phyloP scores from a whole-genome alignment of 2,113 vertebrate genomes.

The Toxotes chatareus region DNA sequence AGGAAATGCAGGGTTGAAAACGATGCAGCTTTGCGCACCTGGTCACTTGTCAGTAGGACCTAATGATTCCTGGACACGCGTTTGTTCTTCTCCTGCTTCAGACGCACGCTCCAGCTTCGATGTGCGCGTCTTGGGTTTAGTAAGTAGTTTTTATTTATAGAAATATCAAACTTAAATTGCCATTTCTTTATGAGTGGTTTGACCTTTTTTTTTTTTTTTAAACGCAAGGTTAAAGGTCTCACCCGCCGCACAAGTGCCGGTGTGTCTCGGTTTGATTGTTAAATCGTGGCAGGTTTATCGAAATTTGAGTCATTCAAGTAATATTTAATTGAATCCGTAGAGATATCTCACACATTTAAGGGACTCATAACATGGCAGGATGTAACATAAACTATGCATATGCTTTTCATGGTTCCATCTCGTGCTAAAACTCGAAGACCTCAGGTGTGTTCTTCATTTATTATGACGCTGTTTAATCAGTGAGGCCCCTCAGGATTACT shows the following conservation, averaged over 20 bases:
- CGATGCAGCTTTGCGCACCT: not conserved
- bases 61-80: not conserved
- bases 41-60: not conserved
- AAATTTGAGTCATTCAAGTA: not conserved
- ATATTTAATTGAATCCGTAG: not conserved
- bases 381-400: not conserved
- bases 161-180: no score
- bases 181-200: no score
- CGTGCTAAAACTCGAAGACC: not conserved
- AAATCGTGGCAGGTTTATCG: not conserved
- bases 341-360: not conserved
- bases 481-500: not conserved
- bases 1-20: not conserved
- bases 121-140: not conserved
- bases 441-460: not conserved
- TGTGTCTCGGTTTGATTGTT: not conserved
- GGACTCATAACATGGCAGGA: no score
- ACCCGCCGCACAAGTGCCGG: no score
- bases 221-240: not conserved
- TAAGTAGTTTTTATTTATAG: slow-evolving; percentile 17
- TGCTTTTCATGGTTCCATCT: no score
- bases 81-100: not conserved
- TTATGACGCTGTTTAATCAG: not conserved
- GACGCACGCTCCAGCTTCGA: not conserved
- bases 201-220: not conserved